These are phyloP conservation scores for Lepidurus apus DNA, from an alignment of 1,140 invertebrate species.

Conservation along the genomic window DNA sequence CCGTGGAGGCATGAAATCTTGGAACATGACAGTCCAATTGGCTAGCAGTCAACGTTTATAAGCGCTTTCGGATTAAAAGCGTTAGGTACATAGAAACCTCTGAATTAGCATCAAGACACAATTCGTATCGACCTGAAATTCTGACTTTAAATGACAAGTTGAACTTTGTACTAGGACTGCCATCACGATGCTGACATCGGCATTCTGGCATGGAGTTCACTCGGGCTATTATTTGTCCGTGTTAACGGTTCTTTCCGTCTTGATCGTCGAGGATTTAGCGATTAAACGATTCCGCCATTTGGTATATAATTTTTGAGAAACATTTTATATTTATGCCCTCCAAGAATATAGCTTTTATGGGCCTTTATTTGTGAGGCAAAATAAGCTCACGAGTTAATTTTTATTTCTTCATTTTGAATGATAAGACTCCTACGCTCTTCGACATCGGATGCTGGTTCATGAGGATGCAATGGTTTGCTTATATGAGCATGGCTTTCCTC, in stretches of 20 bases:
- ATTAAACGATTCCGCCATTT: constrained; percentile 25
- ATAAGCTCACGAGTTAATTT: too few species aligned
- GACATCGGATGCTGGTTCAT: constrained; percentile 68
- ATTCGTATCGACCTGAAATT: constrained; percentile 9
- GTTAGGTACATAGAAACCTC: constrained; percentile 49
- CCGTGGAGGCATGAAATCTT: constrained; percentile 76
- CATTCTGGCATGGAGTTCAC: constrained; percentile 90
- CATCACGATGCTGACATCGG: constrained; percentile 74
- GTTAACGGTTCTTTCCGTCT: constrained; percentile 75
- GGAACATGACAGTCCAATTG: constrained; percentile 96
- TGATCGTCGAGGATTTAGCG: constrained; percentile 71
- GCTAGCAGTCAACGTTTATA: constrained; percentile 83
- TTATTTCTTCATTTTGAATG: constrained; percentile 36
- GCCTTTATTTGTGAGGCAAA: too few species aligned
- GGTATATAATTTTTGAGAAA: constrained; percentile 27
- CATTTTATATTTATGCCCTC: neutral
- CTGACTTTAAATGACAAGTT: constrained; percentile 24
- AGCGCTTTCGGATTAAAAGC: constrained; percentile 64
- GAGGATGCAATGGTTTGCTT: constrained; percentile 79
- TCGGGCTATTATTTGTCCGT: constrained; percentile 89
- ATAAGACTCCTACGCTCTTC: constrained; percentile 53
- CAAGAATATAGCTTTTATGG: too few species aligned
- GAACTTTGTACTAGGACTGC: constrained; percentile 53
- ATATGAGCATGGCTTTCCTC: constrained; percentile 79
- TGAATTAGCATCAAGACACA: constrained; percentile 7